Percentiles rank a stretch among this genome's conserved stretches.
Evolutionary conservation across 2,113 vertebrate genomes (phyloP).

Genomic region (Elgaria multicarinata): DNA sequence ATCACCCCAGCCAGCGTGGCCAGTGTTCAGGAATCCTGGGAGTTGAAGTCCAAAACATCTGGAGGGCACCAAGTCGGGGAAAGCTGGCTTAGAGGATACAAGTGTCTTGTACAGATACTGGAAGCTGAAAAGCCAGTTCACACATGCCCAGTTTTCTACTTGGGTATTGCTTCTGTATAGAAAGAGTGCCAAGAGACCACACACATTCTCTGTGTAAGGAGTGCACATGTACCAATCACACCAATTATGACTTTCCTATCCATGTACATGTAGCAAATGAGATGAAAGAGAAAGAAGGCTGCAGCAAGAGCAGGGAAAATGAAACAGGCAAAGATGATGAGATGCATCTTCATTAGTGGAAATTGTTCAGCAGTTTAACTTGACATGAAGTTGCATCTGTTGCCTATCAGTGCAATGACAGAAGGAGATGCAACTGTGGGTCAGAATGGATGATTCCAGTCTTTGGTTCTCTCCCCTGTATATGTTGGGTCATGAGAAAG

Average conservation of each 20-base stretch:
- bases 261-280: background rate
- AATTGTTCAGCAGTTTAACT: background rate
- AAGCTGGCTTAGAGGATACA: background rate
- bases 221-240: background rate
- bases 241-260: background rate
- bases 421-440: background rate
- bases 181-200: background rate
- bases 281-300: background rate
- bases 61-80: too few relatives aligned
- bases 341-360: background rate
- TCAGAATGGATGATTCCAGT: background rate
- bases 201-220: background rate
- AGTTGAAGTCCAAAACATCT: too few relatives aligned
- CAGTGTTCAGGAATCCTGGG: too few relatives aligned
- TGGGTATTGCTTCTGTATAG: background rate
- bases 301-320: background rate
- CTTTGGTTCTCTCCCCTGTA: background rate
- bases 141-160: background rate
- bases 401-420: background rate
- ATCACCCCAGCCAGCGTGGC: too few relatives aligned
- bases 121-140: background rate
- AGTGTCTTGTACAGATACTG: background rate
- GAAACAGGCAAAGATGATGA: background rate
- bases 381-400: too few relatives aligned
- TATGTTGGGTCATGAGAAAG: background rate